Base-by-base conservation (phyloP, 2,888 invertebrate species). In the Acanthacorydalis orientalis region DNA sequence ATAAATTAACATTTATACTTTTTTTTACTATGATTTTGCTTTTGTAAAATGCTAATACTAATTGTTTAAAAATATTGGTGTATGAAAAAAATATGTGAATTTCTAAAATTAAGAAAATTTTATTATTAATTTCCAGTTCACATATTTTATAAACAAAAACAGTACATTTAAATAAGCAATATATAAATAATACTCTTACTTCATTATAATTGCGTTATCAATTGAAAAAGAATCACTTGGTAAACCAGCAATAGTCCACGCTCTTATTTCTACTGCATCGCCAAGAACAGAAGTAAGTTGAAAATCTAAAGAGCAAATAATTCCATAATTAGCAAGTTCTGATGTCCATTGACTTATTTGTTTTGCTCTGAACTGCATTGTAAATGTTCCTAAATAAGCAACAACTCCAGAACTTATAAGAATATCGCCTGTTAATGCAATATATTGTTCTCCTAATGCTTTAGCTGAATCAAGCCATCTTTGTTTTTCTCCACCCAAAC, bases 341-440 rank as follows among this genome's bases (percentile, higher is more conserved):
- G 69, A 61, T 0, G 84, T 75, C 95, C 93, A 95, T 49, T 71
- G 67, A 11, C 69, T 68, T 11, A 84, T 75, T 73, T 90, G 80
- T 34, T 69, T 64, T 45, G 72, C 57, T 52, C 89, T 74, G 60
- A 83, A 87, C 47, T 73, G 67, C 52, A 79, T 77, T 1, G 86
- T 87, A 57, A 92, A 93, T 3, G 92, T 86, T 8, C 93, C 93
- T 45, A 95, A 70, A 62, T 95, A 95, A 0, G 92, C 89, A 2
- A 95, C 86, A 7, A 91, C 75, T 11, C 89, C 93, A 10, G 92
- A 81, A 7, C 90, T 83, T 48, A 95, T 76, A 52, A 95, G 70
- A 39, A 92, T 81, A 60, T 95, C 91, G 12, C 90, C 83, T 47
- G 87, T 87, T 1, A 89, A 68, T 32, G 79, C 72, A 53, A 75